Conservation (phyloP, 2,888 invertebrate genomes). For the Augochlorella aurata region DNA sequence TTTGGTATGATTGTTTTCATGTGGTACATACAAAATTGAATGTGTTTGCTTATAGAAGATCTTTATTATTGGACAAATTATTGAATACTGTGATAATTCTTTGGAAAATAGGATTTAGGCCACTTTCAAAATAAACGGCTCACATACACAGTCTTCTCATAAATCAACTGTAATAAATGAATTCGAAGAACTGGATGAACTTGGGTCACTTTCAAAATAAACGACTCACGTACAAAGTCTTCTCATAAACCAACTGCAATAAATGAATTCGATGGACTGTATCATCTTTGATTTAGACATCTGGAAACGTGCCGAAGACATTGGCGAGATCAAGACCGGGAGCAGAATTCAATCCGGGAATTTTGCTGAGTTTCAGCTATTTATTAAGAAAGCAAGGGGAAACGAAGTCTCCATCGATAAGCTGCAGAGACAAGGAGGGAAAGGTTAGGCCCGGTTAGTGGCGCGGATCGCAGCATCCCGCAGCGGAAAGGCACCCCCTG, state of each 20-base stretch:
- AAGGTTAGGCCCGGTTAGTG: slow-evolving; percentile 18
- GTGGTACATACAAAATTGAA: no score
- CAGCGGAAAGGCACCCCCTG: slow-evolving; percentile 7
- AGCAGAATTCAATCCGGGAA: slow-evolving; percentile 21
- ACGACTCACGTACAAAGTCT: no score
- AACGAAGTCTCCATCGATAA: not conserved
- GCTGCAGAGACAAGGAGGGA: not conserved
- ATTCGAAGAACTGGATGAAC: no score
- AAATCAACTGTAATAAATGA: no score
- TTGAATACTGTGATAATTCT: no score
- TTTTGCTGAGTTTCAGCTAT: slow-evolving; percentile 22
- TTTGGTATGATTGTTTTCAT: no score
- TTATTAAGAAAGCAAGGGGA: slow-evolving; percentile 10
- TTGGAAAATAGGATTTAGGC: no score
- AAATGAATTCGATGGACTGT: not conserved
- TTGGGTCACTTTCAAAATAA: no score
- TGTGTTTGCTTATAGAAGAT: no score
- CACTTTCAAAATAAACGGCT: no score
- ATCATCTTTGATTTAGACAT: not conserved
- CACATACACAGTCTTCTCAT: no score
- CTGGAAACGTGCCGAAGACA: not conserved
- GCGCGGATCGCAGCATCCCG: slow-evolving; percentile 3
- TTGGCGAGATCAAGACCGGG: slow-evolving; percentile 1
- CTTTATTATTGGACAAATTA: no score
- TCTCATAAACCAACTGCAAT: not conserved